Conservation (phyloP, 2,797 vertebrate genomes). For the Glyptemys insculpta region DNA sequence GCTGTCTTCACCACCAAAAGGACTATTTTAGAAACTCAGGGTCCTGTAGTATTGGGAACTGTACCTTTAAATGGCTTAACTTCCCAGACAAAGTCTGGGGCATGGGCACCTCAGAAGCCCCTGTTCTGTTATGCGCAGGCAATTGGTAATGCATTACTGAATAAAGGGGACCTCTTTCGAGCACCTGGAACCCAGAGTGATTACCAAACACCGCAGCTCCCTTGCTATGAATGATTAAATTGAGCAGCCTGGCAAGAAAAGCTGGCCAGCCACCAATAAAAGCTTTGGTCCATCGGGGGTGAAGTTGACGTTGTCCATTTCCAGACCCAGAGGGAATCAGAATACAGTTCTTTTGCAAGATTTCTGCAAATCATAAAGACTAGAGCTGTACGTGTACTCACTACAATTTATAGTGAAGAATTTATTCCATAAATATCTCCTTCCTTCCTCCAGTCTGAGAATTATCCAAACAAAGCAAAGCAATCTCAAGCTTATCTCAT, state of each 20-base stretch:
- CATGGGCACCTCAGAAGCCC: not conserved
- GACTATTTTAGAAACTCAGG: slow-evolving; percentile 44
- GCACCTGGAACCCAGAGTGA: not conserved
- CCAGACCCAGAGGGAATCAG: not conserved
- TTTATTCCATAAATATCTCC: not conserved
- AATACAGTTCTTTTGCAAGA: not conserved
- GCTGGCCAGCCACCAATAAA: slow-evolving; percentile 15
- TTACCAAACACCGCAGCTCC: not conserved
- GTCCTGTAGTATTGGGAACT: not conserved
- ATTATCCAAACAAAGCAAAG: not conserved
- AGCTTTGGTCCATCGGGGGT: slow-evolving; percentile 6
- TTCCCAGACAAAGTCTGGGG: not conserved
- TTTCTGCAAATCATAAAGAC: not conserved
- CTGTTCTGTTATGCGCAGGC: not conserved
- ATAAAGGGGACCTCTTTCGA: not conserved
- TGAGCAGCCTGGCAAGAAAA: slow-evolving; percentile 40
- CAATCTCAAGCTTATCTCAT: not conserved
- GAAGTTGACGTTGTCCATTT: not conserved
- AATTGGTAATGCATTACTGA: not conserved
- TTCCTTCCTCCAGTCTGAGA: not conserved
- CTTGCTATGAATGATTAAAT: slow-evolving; percentile 53
- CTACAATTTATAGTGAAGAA: not conserved
- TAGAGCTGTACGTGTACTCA: not conserved
- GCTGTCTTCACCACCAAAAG: slow-evolving; percentile 52
- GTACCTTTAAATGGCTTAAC: not conserved